These are phyloP conservation scores for Mythimna loreyi DNA, from an alignment of 2,888 invertebrate species.

Conservation along the genomic window DNA sequence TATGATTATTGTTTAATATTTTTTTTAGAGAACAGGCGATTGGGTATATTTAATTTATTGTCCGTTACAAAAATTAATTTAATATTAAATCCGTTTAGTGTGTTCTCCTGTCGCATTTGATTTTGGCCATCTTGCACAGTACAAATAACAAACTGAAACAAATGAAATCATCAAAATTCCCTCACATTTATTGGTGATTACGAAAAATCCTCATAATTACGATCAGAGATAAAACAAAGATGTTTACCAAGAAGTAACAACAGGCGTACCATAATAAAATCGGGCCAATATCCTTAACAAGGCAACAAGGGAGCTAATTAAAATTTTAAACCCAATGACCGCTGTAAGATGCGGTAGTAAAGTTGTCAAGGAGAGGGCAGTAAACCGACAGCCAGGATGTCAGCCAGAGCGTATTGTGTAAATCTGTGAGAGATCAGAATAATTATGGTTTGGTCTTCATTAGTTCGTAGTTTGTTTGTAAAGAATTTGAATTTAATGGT, in stretches of 20 bases:
- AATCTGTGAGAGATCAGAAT: conserved; percentile 61
- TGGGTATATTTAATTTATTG: neutral
- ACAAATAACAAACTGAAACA: neutral
- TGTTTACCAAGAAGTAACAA: conserved; percentile 70
- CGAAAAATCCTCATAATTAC: conserved; percentile 50
- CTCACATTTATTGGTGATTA: conserved; percentile 34
- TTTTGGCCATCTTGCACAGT: neutral
- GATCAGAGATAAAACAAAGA: conserved; percentile 69
- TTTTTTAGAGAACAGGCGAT: neutral
- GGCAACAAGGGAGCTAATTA: conserved; percentile 82
- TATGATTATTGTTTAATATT: neutral
- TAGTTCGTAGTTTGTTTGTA: conserved; percentile 20
- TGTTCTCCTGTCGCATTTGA: neutral
- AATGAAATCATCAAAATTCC: conserved; percentile 2
- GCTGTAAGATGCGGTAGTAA: conserved; percentile 77
- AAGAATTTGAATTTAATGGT: conserved; percentile 7
- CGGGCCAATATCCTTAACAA: conserved; percentile 81
- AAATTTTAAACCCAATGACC: conserved; percentile 82
- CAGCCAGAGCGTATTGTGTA: conserved; percentile 61
- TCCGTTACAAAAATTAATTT: neutral
- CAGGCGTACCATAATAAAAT: conserved; percentile 76
- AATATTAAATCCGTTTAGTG: neutral
- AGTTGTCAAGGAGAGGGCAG: conserved; percentile 75
- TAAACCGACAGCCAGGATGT: conserved; percentile 74
- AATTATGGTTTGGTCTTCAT: conserved; percentile 45